Evolutionary conservation across 64 coral and sea anemone genomes (phyloP).

Genomic region (Pachyseris speciosa): DNA sequence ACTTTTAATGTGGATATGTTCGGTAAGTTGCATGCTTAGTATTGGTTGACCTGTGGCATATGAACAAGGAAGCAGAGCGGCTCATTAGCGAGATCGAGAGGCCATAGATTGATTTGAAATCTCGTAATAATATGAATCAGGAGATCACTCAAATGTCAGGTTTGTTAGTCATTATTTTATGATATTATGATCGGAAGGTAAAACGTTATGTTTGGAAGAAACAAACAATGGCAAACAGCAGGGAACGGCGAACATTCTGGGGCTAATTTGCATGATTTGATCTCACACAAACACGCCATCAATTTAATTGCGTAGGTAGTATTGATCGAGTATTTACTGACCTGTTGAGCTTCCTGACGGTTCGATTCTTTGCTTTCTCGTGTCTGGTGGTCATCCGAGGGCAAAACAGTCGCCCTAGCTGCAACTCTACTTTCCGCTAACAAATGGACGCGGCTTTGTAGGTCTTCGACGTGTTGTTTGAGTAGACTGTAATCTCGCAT

Average conservation of each 20-base stretch:
- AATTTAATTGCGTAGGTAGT: slow-evolving; percentile 4
- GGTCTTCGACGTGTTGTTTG: slow-evolving; percentile 17
- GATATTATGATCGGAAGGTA: neutral
- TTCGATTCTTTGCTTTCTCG: neutral
- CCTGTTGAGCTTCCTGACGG: neutral
- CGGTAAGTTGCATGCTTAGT: too few relatives aligned
- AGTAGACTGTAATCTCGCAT: slow-evolving; percentile 28
- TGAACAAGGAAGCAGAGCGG: too few relatives aligned
- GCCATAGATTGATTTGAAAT: too few relatives aligned
- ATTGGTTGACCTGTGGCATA: too few relatives aligned
- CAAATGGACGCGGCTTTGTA: neutral
- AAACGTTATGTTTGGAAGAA: neutral
- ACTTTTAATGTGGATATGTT: too few relatives aligned
- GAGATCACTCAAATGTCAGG: too few relatives aligned
- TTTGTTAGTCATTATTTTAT: too few relatives aligned
- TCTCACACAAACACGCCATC: neutral
- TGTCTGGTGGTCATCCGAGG: neutral
- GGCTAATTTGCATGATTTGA: slow-evolving; percentile 3
- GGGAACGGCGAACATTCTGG: neutral
- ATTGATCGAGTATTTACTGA: neutral
- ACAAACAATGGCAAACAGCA: neutral
- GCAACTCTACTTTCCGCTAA: neutral
- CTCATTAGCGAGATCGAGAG: too few relatives aligned
- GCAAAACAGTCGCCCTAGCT: neutral
- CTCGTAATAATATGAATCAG: too few relatives aligned